Evolutionary conservation across 2,888 invertebrate species (phyloP), one percentile per base, ranked within the genome.

Genomic region (Chalcosyrphus nemorum): DNA sequence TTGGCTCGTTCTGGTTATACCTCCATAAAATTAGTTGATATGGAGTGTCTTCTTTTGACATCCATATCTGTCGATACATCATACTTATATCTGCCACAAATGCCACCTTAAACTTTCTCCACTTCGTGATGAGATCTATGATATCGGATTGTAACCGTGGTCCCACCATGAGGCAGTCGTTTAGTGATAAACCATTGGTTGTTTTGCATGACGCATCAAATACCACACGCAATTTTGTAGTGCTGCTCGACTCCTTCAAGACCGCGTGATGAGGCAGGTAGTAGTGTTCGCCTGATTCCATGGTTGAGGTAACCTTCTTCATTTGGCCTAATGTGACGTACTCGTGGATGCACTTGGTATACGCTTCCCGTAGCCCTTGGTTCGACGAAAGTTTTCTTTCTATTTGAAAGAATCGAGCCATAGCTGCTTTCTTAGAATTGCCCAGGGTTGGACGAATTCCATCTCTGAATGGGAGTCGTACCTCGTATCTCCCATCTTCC

Each of bases 21-120:
- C 56, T 56, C 65, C 74, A 86, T n/a, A 56, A 70, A 17, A 76
- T 80, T 4, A 82, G 13, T 45, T 84, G 59, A 15, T 66, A 66
- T 13, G 0, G 9, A 7, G 63, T 74, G 5, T 74, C 57, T 11
- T 65, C 19, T 63, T 6, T 7, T 13, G 54, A 52, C 29, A 61
- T 54, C 45, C 63, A 63, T n/a, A 74, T 56, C 15, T 66, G 47
- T 11, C 75, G 6, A 24, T 66, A 75, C 50, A 75, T 57, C 15
- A 35, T 70, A 9, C 11, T 45, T 11, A 47, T 70, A 11, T 57
- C 57, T n/a, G n/a, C n/a, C n/a, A n/a, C n/a, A n/a, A n/a, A n/a
- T 2, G 41, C 50, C 0, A 29, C 13, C 13, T 43, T 43, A 15
- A 29, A 61, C 35, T 61, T 61, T 13, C 61, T 43, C 27, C 27